phyloP scores from a whole-genome alignment of 2,888 invertebrate species.

The Orgyia antiqua region DNA sequence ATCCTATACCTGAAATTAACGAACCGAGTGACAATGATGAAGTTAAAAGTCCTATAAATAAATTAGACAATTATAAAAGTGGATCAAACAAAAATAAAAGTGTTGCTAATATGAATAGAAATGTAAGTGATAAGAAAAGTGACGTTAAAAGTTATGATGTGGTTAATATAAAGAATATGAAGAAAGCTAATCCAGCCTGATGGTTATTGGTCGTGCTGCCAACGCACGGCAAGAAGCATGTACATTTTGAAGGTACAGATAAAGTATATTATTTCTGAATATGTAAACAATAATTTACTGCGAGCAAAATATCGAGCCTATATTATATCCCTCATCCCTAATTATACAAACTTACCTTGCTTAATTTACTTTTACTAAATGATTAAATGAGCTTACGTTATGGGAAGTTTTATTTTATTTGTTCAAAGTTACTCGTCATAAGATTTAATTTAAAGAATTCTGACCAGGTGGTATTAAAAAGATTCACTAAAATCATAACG shows the following conservation, averaged over 20 bases:
- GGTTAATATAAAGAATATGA: constrained; percentile 29
- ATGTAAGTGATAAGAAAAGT: constrained; percentile 16
- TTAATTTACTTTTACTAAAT: too few species aligned
- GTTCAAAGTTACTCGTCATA: too few species aligned
- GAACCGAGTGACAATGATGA: constrained; percentile 46
- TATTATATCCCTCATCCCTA: neutral
- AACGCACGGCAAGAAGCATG: constrained; percentile 62
- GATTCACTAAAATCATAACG: too few species aligned
- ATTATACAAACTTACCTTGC: neutral
- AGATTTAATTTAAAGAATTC: too few species aligned
- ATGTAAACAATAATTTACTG: constrained; percentile 8
- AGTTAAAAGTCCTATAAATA: constrained; percentile 12
- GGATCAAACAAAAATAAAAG: constrained; percentile 10
- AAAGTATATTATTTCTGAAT: constrained; percentile 63
- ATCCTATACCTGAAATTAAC: constrained; percentile 55
- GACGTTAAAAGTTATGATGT: constrained; percentile 24
- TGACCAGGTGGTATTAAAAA: too few species aligned
- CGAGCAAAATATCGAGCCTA: constrained; percentile 20
- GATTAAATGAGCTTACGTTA: too few species aligned
- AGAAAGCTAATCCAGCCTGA: constrained; percentile 48
- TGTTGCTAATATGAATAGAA: constrained; percentile 15
- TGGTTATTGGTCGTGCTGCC: constrained; percentile 67
- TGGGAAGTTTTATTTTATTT: too few species aligned
- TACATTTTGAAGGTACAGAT: constrained; percentile 66
- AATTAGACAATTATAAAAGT: constrained; percentile 14